phyloP scores from a whole-genome alignment of 2,113 vertebrate species.

The Zootoca vivipara region DNA sequence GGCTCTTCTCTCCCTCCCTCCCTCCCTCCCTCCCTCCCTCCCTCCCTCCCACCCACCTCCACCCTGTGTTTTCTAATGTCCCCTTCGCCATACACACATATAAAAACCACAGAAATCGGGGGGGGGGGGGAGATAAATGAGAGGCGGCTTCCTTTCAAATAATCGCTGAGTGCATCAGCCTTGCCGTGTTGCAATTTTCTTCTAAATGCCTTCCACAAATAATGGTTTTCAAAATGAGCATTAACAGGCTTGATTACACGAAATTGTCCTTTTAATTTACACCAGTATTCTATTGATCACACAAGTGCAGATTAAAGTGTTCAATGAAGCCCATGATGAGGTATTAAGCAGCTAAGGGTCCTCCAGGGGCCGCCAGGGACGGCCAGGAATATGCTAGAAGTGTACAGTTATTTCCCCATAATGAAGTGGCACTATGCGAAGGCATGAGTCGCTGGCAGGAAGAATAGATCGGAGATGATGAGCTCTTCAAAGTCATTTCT shows the following conservation, averaged over 20 bases:
- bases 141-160: conserved; percentile 74
- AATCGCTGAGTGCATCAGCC: conserved; percentile 78
- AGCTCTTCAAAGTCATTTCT: conserved; percentile 99
- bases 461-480: conserved; percentile 99
- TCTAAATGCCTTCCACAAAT: conserved; percentile 99
- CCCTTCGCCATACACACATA: conserved; percentile 34
- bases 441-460: conserved; percentile 96
- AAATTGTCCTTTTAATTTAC: conserved; percentile 99
- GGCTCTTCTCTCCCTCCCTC: conserved; percentile 13
- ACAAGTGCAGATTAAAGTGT: conserved; percentile 99
- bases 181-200: conserved; percentile 90
- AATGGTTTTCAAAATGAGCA: conserved; percentile 99
- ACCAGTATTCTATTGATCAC: conserved; percentile 99
- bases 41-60: neutral
- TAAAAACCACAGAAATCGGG: conserved; percentile 21
- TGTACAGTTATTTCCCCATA: conserved; percentile 98
- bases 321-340: conserved; percentile 99
- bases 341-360: conserved; percentile 99
- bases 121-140: neutral
- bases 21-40: conserved; percentile 26
- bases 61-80: conserved; percentile 38
- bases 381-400: conserved; percentile 88
- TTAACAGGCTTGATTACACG: conserved; percentile 99
- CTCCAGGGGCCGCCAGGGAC: conserved; percentile 84
- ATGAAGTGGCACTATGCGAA: conserved; percentile 99